Evolutionary conservation across 2,888 invertebrate genomes (phyloP).

Genomic region (Chromoteleia sp.): DNA sequence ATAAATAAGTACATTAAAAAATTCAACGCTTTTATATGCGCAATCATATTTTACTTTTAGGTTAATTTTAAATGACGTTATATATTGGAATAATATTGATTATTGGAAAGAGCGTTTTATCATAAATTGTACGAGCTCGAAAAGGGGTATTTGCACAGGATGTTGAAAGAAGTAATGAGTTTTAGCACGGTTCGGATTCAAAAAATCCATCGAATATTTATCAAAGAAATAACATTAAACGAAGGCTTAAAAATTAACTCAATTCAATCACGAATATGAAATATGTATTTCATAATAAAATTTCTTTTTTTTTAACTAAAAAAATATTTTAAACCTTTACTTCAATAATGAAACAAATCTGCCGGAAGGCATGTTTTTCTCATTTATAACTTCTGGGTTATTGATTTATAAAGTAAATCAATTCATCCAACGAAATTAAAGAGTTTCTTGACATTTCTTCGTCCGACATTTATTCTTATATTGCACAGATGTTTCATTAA

Average conservation of each 20-base stretch:
- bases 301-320: no score
- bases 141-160: slow-evolving; percentile 33
- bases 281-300: neutral
- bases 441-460: neutral
- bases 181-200: slow-evolving; percentile 12
- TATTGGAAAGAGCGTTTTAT: slow-evolving; percentile 29
- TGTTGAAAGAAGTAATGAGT: slow-evolving; percentile 37
- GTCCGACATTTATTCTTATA: slow-evolving; percentile 10
- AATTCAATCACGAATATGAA: slow-evolving; percentile 18
- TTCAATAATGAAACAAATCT: no score
- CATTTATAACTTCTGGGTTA: slow-evolving; percentile 5
- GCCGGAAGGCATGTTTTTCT: no score
- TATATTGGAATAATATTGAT: slow-evolving; percentile 39
- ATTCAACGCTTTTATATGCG: neutral
- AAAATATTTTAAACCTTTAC: no score
- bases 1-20: no score
- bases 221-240: slow-evolving; percentile 13
- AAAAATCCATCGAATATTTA: slow-evolving; percentile 25
- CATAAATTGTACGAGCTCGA: slow-evolving; percentile 34
- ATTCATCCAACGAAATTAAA: neutral
- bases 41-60: slow-evolving; percentile 5
- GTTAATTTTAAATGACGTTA: slow-evolving; percentile 30
- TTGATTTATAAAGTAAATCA: slow-evolving; percentile 22
- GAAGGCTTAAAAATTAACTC: neutral
- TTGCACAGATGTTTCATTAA: slow-evolving; percentile 3